These are phyloP conservation scores for Sisyra nigra DNA, from an alignment of 2,888 invertebrate species.

Conservation along the genomic window DNA sequence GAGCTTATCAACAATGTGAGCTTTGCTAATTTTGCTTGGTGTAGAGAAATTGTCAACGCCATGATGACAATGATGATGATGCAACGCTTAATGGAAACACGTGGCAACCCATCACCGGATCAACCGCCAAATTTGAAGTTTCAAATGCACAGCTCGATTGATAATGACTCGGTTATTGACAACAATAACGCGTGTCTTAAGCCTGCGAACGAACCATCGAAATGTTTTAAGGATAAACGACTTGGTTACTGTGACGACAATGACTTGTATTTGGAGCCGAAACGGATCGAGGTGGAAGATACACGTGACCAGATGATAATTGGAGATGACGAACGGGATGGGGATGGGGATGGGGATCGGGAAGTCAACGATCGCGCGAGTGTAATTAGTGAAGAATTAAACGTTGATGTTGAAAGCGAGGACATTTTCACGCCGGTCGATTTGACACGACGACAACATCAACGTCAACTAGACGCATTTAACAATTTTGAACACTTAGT, in stretches of 20 bases:
- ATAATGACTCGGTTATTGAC: neutral
- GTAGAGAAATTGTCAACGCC: neutral
- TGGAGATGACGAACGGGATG: slow-evolving; percentile 24
- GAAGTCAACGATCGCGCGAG: slow-evolving; percentile 20
- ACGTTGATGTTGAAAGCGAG: slow-evolving; percentile 28
- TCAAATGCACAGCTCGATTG: neutral
- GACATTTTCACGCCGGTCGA: slow-evolving; percentile 28
- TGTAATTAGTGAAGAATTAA: slow-evolving; percentile 20
- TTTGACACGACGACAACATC: slow-evolving; percentile 22
- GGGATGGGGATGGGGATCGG: slow-evolving; percentile 23
- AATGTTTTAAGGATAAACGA: slow-evolving; percentile 10
- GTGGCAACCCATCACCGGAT: neutral
- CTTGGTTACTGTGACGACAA: slow-evolving; percentile 2
- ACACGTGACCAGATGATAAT: too few relatives aligned
- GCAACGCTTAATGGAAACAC: slow-evolving; percentile 25
- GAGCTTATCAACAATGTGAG: too few relatives aligned
- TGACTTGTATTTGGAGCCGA: slow-evolving; percentile 21
- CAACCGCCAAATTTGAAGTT: neutral
- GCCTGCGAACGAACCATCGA: neutral
- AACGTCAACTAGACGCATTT: neutral
- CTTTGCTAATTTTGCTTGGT: too few relatives aligned
- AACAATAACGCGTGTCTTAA: slow-evolving; percentile 1
- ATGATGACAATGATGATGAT: slow-evolving; percentile 35
- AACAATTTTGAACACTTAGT: slow-evolving; percentile 5
- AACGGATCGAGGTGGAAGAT: slow-evolving; percentile 18